A percentile compares a stretch with the other conserved stretches of the same genome.
Evolutionary conservation across 1,140 invertebrate genomes (phyloP).

Genomic region (Drepana arcuata): DNA sequence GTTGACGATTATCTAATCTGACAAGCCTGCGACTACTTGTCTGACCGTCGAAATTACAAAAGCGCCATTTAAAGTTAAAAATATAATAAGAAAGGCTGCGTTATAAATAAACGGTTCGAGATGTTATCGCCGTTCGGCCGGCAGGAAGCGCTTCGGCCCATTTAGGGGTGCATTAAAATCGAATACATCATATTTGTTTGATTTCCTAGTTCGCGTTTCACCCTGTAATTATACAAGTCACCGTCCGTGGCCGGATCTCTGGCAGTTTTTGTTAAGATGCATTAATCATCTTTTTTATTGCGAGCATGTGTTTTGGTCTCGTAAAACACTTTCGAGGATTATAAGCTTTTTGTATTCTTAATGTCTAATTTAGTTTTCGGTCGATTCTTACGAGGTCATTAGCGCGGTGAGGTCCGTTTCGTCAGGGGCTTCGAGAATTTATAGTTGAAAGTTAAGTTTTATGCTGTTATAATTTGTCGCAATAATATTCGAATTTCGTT

Average conservation of each 20-base stretch:
- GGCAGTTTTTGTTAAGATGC: conserved; percentile 50
- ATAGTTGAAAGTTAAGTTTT: conserved; percentile 31
- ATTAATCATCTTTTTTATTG: conserved; percentile 65
- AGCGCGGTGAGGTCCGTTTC: conserved; percentile 30
- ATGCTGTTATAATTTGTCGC: conserved; percentile 35
- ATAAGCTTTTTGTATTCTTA: conserved; percentile 52
- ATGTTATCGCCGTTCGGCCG: conserved; percentile 52
- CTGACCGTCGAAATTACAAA: conserved; percentile 52
- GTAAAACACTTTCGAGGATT: conserved; percentile 57
- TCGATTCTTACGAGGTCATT: conserved; percentile 47
- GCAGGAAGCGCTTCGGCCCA: conserved; percentile 65
- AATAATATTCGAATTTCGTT: conserved; percentile 22
- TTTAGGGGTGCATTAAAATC: conserved; percentile 72
- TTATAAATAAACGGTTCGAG: conserved; percentile 55
- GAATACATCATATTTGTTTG: conserved; percentile 72
- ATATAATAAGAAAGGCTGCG: conserved; percentile 42
- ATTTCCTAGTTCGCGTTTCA: conserved; percentile 69
- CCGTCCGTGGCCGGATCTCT: conserved; percentile 57
- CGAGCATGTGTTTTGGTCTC: conserved; percentile 54
- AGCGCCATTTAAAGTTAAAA: conserved; percentile 58
- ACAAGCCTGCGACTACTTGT: conserved; percentile 45
- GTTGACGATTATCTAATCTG: conserved; percentile 49
- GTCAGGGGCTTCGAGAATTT: conserved; percentile 20
- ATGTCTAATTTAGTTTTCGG: conserved; percentile 54
- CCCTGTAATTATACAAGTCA: conserved; percentile 70